Base-by-base conservation (phyloP, 1,140 invertebrate genomes). In the Saccostrea cuccullata region DNA sequence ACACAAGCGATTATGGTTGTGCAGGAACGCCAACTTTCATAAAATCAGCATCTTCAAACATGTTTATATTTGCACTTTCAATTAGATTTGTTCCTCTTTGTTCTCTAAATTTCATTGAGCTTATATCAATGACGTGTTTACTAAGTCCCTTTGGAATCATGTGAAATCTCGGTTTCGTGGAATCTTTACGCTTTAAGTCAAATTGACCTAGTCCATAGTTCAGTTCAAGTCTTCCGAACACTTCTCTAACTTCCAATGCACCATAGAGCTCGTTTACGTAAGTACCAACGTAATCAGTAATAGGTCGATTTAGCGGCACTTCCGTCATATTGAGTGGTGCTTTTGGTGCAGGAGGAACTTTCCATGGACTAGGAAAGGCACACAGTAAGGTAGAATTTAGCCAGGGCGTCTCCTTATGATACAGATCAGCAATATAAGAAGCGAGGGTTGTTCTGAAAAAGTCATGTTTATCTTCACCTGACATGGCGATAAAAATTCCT, bases 401-500 rank as follows among this genome's bases (percentile, higher is more conserved):
- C 91, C 91, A 93, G 4, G 92, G 89, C 13, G 70, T 82, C 23
- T 88, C 40, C 23, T 88, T 87, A 0, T 92, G 82, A 23, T 86
- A 86, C 9, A 73, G 85, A 47, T 90, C 89, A 30, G 89, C 85
- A 40, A 93, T 83, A 84, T 91, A 93, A 70, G 86, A 90, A 23
- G 90, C 89, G 4, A 93, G 86, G 13, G 87, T 82, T 0, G 85
- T 86, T 26, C 91, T 82, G 56, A 82, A 87, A 9, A 84, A 60
- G 55, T 90, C 90, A 40, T 84, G 6, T 11, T 70, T 55, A 55
- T 93, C 92, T 15, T 86, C 70, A 20, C 91, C 91, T 12, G 90
- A 89, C 90, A 91, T 88, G 55, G 89, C 85, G n/a, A 87, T 91
- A 82, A 92, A 93, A 2, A 91, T 90, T 3, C 92, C 91, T n/a